Percentiles rank a stretch among this genome's conserved stretches.
Evolutionary conservation across 2,888 invertebrate genomes (phyloP).

Genomic region (Lapara coniferarum): DNA sequence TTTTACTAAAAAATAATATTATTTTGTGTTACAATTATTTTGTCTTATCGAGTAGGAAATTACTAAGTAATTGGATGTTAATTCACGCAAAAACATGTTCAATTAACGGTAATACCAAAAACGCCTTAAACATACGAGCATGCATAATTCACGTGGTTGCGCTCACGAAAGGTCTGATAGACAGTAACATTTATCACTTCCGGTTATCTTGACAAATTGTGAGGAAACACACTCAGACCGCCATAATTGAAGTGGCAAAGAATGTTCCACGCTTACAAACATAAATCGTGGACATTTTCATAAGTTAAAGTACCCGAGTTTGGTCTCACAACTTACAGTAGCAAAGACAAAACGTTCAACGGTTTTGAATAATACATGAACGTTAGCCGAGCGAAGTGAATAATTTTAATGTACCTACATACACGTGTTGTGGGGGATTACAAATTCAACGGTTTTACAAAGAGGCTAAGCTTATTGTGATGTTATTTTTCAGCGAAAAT

Average conservation of each 20-base stretch:
- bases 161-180: neutral
- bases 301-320: slow-evolving; percentile 27
- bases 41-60: too few relatives aligned
- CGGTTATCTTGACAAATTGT: slow-evolving; percentile 4
- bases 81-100: neutral
- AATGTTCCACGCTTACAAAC: slow-evolving; percentile 31
- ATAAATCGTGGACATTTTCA: slow-evolving; percentile 28
- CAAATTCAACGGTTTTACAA: slow-evolving; percentile 27
- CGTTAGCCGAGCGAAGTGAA: slow-evolving; percentile 45
- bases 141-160: neutral
- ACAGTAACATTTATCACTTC: neutral
- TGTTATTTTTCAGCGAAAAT: slow-evolving; percentile 16
- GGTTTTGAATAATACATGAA: slow-evolving; percentile 58
- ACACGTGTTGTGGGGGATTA: slow-evolving; percentile 23
- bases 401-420: slow-evolving; percentile 46
- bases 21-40: too few relatives aligned
- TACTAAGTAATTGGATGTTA: too few relatives aligned
- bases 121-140: neutral
- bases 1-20: too few relatives aligned
- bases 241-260: slow-evolving; percentile 8
- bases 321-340: slow-evolving; percentile 23
- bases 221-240: neutral
- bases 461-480: slow-evolving; percentile 15
- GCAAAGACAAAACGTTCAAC: slow-evolving; percentile 43
- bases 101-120: neutral